Conservation (phyloP, 2,888 invertebrate genomes). For the Drosophila kokeensis region DNA sequence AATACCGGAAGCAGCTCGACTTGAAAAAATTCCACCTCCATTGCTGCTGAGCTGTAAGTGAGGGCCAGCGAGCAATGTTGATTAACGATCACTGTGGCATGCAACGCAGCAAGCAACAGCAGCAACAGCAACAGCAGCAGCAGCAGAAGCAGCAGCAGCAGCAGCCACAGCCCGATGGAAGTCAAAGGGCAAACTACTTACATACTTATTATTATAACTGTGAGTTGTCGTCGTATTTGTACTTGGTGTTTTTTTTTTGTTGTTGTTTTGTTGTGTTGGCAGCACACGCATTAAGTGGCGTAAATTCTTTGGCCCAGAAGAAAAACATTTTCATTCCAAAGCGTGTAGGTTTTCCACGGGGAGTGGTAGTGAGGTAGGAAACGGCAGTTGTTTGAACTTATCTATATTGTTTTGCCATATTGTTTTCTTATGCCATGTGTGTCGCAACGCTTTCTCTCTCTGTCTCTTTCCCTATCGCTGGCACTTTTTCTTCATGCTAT, state of each 20-base stretch:
- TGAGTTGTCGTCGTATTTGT: conserved; percentile 40
- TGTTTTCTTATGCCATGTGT: conserved; percentile 80
- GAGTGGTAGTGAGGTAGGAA: conserved; percentile 9
- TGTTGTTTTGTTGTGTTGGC: conserved; percentile 22
- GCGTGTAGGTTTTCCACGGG: conserved; percentile 37
- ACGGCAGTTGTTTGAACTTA: conserved; percentile 78
- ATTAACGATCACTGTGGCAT: conserved; percentile 61
- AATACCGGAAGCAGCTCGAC: conserved; percentile 54
- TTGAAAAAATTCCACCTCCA: conserved; percentile 20
- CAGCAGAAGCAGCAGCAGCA: neutral
- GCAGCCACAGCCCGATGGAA: conserved; percentile 25
- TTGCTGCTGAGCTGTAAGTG: conserved; percentile 14
- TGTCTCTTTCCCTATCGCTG: neutral
- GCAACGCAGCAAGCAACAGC: conserved; percentile 14
- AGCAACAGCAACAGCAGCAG: conserved; percentile 5
- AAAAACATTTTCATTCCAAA: conserved; percentile 79
- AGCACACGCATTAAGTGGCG: conserved; percentile 60
- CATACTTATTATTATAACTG: conserved; percentile 51
- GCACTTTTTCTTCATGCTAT: neutral
- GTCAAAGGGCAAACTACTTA: conserved; percentile 40
- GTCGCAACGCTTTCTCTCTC: conserved; percentile 44
- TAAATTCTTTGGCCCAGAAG: conserved; percentile 67
- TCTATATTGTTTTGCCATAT: conserved; percentile 82
- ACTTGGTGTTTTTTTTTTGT: conserved; percentile 1
- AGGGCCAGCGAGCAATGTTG: conserved; percentile 43